Conservation (phyloP, 2,113 vertebrate species). For the Aleadryas rufinucha region DNA sequence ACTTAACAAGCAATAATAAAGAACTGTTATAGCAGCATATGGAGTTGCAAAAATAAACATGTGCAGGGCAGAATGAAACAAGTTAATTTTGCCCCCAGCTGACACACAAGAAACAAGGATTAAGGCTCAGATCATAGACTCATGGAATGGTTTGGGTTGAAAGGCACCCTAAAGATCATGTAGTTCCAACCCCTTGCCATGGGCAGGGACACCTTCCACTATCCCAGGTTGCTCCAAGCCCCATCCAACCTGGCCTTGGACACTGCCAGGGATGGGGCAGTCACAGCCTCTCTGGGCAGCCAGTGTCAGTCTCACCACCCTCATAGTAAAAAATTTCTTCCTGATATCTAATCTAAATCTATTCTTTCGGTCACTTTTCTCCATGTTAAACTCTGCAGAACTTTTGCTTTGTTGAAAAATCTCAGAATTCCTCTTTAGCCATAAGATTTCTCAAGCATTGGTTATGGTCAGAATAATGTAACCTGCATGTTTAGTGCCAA, state of each 20-base stretch:
- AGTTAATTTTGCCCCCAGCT: not conserved
- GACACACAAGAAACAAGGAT: not conserved
- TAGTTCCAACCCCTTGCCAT: not conserved
- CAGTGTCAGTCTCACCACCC: not conserved
- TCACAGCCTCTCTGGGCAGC: not conserved
- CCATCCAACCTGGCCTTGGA: too few species aligned
- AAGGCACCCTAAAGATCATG: not conserved
- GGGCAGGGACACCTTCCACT: not conserved
- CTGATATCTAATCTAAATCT: not conserved
- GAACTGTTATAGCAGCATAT: not conserved
- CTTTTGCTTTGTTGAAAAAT: not conserved
- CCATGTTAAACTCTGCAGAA: not conserved
- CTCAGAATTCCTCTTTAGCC: not conserved
- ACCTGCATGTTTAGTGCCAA: accelerated
- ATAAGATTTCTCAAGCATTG: accelerated
- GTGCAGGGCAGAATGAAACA: not conserved
- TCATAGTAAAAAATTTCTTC: not conserved
- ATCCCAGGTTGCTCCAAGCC: not conserved
- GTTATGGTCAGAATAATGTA: accelerated
- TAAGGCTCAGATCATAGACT: not conserved
- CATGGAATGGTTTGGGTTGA: not conserved
- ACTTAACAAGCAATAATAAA: constrained; percentile 2
- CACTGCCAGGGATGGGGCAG: not conserved
- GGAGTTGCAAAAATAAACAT: constrained; percentile 39
- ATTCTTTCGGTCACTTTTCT: not conserved